Conservation (phyloP, 2,888 invertebrate genomes). For the Trichogramma evanescens region DNA sequence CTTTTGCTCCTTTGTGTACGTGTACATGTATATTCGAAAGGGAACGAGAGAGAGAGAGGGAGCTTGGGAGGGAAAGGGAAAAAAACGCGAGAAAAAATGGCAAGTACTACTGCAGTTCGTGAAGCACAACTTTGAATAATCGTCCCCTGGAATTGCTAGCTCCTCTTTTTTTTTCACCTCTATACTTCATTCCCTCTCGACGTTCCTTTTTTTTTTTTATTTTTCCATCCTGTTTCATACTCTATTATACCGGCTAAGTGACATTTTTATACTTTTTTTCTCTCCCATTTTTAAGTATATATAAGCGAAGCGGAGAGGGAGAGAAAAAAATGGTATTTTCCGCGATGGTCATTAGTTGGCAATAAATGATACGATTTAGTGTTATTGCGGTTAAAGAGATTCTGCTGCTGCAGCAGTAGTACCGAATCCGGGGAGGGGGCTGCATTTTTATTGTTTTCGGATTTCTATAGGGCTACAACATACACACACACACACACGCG, state of each 20-base stretch:
- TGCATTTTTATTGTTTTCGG: constrained; percentile 18
- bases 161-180: constrained; percentile 12
- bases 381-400: constrained; percentile 20
- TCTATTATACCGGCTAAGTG: background rate
- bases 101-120: too few species aligned
- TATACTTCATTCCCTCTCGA: background rate
- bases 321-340: constrained; percentile 1
- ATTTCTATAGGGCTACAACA: background rate
- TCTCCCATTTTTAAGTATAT: background rate
- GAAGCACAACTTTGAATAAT: constrained; percentile 16
- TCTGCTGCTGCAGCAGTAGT: background rate
- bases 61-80: background rate
- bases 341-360: constrained; percentile 18
- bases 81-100: too few species aligned
- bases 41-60: background rate
- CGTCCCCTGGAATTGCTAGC: constrained; percentile 20
- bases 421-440: background rate
- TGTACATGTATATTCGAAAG: constrained; percentile 12
- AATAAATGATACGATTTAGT: constrained; percentile 20
- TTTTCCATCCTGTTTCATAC: background rate
- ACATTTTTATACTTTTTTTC: background rate
- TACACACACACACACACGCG: too few species aligned
- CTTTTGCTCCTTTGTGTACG: constrained; percentile 17
- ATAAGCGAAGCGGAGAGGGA: background rate
- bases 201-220: background rate